Percentiles rank a stretch among this genome's conserved stretches.
phyloP scores from a whole-genome alignment of 2,888 invertebrate species.

The Strigamia maritima region DNA sequence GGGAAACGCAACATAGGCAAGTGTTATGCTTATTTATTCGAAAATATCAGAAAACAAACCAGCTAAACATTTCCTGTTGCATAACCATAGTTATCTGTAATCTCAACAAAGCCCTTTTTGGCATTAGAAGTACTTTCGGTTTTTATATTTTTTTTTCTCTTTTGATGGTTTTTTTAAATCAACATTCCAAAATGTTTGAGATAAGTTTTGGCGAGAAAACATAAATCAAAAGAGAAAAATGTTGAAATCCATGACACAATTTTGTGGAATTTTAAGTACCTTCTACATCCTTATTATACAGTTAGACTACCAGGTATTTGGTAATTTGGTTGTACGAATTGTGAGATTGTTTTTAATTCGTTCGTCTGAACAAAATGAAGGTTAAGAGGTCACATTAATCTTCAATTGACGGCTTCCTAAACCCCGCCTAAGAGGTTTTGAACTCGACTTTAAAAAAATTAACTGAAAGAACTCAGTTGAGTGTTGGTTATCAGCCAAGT shows the following conservation, averaged over 20 bases:
- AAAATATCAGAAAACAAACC: neutral
- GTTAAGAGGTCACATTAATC: neutral
- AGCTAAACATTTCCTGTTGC: neutral
- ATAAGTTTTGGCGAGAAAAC: neutral
- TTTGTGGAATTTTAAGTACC: neutral
- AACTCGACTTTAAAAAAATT: neutral
- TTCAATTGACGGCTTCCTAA: neutral
- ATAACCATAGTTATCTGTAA: neutral
- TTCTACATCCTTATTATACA: neutral
- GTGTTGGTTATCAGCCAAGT: constrained; percentile 6
- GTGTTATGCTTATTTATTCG: neutral
- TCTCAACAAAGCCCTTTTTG: neutral
- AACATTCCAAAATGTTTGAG: neutral
- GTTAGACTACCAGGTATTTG: neutral
- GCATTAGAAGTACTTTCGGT: neutral
- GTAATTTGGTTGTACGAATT: neutral
- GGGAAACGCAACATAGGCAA: constrained; percentile 24
- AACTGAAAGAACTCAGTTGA: neutral
- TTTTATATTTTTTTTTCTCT: neutral
- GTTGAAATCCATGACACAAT: constrained; percentile 8
- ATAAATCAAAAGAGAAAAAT: neutral
- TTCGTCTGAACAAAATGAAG: neutral
- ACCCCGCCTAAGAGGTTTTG: neutral
- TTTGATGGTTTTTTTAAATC: neutral
- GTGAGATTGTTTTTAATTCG: neutral